A percentile compares a stretch with the other conserved stretches of the same genome.
Evolutionary conservation across 53 echinoderm and acorn worm genomes (phyloP).

Genomic region (Holothuria scabra): DNA sequence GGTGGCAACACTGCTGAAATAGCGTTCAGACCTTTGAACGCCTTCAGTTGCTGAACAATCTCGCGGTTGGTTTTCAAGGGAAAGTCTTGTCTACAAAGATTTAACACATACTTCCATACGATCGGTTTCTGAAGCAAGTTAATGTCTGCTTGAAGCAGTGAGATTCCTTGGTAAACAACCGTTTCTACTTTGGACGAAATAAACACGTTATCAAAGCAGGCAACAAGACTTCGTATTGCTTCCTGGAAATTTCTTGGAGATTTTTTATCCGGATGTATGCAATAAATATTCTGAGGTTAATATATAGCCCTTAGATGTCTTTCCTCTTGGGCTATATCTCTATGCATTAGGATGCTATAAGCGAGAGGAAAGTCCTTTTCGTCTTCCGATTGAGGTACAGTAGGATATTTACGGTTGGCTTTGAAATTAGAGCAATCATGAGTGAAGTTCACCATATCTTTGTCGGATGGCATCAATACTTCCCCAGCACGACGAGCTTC

Average conservation of each 20-base stretch:
- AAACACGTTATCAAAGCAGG: constrained; percentile 80
- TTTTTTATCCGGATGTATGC: too few relatives aligned
- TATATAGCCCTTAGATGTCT: too few relatives aligned
- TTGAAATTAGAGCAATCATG: constrained; percentile 60
- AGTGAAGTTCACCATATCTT: constrained; percentile 37
- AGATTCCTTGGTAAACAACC: constrained; percentile 55
- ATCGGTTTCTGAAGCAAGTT: constrained; percentile 63
- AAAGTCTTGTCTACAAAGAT: constrained; percentile 1
- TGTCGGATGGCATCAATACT: constrained; percentile 46
- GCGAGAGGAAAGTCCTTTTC: constrained; percentile 67
- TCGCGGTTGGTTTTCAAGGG: too few relatives aligned
- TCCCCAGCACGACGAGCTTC: background rate
- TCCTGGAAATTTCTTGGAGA: constrained; percentile 51
- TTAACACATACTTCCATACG: constrained; percentile 48
- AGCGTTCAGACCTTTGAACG: constrained; percentile 74
- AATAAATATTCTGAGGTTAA: constrained; percentile 20
- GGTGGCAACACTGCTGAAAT: constrained; percentile 59
- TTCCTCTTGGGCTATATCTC: background rate
- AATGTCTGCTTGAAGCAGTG: constrained; percentile 68
- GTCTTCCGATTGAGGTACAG: constrained; percentile 57
- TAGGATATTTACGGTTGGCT: constrained; percentile 44
- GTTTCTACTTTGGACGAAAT: constrained; percentile 63
- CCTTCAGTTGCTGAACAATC: constrained; percentile 34
- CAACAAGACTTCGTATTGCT: constrained; percentile 59
- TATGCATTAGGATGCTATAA: constrained; percentile 67